Conservation (phyloP, 2,113 vertebrate species). For the human region GRCh38 chr19:56035001-56035500, state of each 20-base stretch:
- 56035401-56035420: not conserved
- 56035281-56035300: not conserved
- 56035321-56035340: not conserved
- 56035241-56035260: not conserved
- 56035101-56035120: too few species aligned
- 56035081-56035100: too few species aligned
- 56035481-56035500: not conserved
- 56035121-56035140: too few species aligned
- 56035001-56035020: too few species aligned
- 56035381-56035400: accelerated
- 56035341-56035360: too few species aligned
- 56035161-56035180: too few species aligned
- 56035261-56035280: not conserved
- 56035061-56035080: too few species aligned
- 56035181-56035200: too few species aligned
- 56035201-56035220: not conserved
- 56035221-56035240: not conserved
- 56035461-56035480: too few species aligned
- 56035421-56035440: not conserved
- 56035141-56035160: too few species aligned
- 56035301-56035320: not conserved
- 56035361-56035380: not conserved
- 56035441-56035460: not conserved
- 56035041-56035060: too few species aligned
- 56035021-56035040: too few species aligned